phyloP scores from a whole-genome alignment of 2,797 vertebrate species.

The Mionectes olivaceus region DNA sequence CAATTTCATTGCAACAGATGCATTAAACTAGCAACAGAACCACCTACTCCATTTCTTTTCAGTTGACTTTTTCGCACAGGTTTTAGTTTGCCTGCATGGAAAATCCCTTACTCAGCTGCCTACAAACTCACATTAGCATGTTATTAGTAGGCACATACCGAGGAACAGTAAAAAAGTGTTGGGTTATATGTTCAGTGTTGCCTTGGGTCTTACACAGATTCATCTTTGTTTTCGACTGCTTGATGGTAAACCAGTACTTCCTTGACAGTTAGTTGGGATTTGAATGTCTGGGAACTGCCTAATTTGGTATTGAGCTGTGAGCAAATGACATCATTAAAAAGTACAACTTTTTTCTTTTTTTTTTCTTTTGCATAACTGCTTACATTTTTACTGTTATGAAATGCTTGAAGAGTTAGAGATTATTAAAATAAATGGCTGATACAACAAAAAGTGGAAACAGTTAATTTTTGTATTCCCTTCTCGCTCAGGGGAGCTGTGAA shows the following conservation, averaged over 20 bases:
- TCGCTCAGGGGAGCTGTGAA: neutral
- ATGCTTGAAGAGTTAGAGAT: neutral
- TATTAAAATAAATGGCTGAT: neutral
- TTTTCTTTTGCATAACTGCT: neutral
- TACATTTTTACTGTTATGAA: neutral
- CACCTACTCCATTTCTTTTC: neutral
- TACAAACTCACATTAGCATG: neutral
- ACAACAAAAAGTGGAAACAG: neutral
- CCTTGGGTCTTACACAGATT: neutral
- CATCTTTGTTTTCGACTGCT: neutral
- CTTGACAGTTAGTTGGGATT: neutral
- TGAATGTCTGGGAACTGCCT: neutral
- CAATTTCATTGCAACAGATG: neutral
- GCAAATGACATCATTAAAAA: neutral
- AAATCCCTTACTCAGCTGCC: neutral
- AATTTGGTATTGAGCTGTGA: neutral
- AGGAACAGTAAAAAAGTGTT: neutral
- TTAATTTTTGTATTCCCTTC: neutral
- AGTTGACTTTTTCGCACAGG: neutral
- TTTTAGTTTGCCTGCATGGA: neutral
- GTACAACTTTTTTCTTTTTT: neutral
- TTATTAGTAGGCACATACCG: neutral
- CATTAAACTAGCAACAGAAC: neutral
- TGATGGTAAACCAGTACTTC: neutral
- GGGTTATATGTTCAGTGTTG: neutral